These are phyloP conservation scores for Brenthis daphne DNA, from an alignment of 2,888 invertebrate genomes.

Conservation along the genomic window DNA sequence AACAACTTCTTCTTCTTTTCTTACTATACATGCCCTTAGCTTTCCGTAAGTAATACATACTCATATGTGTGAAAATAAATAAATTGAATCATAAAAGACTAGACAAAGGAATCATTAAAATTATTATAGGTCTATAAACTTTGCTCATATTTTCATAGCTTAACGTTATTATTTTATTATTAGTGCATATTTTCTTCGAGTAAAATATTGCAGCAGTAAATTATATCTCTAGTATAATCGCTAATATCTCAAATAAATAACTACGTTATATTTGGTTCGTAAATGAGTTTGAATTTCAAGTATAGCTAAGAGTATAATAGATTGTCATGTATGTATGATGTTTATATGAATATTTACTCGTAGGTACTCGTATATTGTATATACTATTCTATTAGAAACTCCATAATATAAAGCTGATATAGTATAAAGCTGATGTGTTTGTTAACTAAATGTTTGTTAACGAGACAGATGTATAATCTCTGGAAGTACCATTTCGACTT, in stretches of 20 bases:
- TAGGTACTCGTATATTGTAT: too few species aligned
- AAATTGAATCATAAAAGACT: constrained; percentile 17
- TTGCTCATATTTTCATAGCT: constrained; percentile 15
- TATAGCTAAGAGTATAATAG: not conserved
- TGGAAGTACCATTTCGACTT: too few species aligned
- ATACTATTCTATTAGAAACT: too few species aligned
- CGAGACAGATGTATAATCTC: too few species aligned
- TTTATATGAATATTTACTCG: too few species aligned
- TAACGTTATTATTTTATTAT: constrained; percentile 13
- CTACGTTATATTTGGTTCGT: too few species aligned
- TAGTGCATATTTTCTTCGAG: constrained; percentile 14
- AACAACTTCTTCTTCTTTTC: too few species aligned
- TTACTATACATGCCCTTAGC: too few species aligned
- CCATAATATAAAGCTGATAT: too few species aligned
- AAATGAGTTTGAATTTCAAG: not conserved
- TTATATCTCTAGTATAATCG: not conserved
- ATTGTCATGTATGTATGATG: too few species aligned
- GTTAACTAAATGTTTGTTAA: too few species aligned
- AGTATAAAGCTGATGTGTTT: too few species aligned
- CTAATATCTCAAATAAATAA: not conserved
- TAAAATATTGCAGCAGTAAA: not conserved
- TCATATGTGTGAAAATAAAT: constrained; percentile 4
- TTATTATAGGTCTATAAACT: constrained; percentile 22
- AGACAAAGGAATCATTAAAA: constrained; percentile 11
- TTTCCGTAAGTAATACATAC: not conserved